Evolutionary conservation across 2,888 invertebrate species (phyloP).

Genomic region (Metallyticus violacea): DNA sequence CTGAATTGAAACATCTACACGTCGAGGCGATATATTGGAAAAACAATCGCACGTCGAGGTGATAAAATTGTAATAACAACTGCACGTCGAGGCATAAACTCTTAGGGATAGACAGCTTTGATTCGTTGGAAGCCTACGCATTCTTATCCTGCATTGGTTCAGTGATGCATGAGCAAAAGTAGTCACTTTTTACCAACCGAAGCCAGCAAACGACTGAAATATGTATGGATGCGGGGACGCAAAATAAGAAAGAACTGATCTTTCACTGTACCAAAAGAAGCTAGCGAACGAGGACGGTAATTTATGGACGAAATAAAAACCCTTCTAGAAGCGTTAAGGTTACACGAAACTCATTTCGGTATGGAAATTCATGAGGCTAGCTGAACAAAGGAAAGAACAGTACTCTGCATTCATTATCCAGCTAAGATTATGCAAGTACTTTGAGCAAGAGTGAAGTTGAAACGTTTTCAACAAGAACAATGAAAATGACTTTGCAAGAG

Average conservation of each 20-base stretch:
- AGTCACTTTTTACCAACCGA: background rate
- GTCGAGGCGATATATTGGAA: too few relatives aligned
- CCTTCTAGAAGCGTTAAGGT: background rate
- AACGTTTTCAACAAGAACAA: background rate
- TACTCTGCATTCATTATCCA: too few relatives aligned
- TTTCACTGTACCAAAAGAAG: background rate
- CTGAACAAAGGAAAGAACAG: background rate
- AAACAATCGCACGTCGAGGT: too few relatives aligned
- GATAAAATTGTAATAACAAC: too few relatives aligned
- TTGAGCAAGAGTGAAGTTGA: too few relatives aligned
- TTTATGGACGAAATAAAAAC: background rate
- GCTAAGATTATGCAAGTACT: background rate
- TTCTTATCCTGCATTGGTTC: too few relatives aligned
- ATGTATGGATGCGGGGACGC: background rate
- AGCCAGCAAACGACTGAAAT: background rate
- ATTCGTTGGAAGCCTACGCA: too few relatives aligned
- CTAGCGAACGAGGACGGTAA: background rate
- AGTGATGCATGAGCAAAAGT: too few relatives aligned
- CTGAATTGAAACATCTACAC: too few relatives aligned
- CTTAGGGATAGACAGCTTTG: too few relatives aligned
- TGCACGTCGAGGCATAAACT: too few relatives aligned
- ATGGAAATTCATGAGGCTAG: background rate
- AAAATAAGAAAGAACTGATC: background rate
- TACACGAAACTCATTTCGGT: background rate
- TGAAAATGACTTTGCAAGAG: background rate